These are phyloP conservation scores for Scylla paramamosain DNA, from an alignment of 1,140 invertebrate species.

Conservation along the genomic window DNA sequence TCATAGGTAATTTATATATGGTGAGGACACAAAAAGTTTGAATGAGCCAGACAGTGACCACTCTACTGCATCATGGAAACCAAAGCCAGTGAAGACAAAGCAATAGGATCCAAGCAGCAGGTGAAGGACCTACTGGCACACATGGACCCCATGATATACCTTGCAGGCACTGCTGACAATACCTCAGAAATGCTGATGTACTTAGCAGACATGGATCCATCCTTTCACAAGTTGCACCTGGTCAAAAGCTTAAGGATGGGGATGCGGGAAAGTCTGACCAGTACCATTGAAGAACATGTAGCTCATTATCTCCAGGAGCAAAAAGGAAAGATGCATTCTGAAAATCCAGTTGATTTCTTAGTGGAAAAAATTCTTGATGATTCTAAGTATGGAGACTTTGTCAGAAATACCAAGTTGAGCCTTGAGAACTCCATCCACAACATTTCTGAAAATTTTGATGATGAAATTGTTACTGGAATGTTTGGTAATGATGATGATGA, in stretches of 20 bases:
- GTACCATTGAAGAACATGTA: conserved; percentile 63
- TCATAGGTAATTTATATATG: too few species aligned
- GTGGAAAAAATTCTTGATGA: conserved; percentile 56
- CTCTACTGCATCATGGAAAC: conserved; percentile 46
- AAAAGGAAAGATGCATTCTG: conserved; percentile 74
- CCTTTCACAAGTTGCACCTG: conserved; percentile 76
- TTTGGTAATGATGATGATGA: conserved; percentile 69
- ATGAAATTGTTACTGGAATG: conserved; percentile 73
- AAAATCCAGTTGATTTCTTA: conserved; percentile 71
- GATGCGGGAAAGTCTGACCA: conserved; percentile 57
- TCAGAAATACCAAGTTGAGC: conserved; percentile 57
- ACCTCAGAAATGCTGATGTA: conserved; percentile 75
- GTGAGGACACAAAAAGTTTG: too few species aligned
- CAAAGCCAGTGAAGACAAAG: not conserved
- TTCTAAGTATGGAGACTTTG: conserved; percentile 59
- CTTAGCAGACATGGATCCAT: conserved; percentile 75
- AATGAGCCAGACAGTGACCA: too few species aligned
- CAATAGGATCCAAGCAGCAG: conserved; percentile 51
- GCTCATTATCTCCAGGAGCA: conserved; percentile 68
- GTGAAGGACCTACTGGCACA: conserved; percentile 75
- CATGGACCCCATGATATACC: conserved; percentile 75
- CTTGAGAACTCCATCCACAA: conserved; percentile 57
- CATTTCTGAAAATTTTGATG: conserved; percentile 70
- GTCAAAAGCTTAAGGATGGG: conserved; percentile 71
- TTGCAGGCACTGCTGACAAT: conserved; percentile 76